Percentiles rank a stretch among this genome's conserved stretches.
These are phyloP conservation scores for Erpobdella octoculata DNA, from an alignment of 2,888 invertebrate genomes.

Conservation along the genomic window DNA sequence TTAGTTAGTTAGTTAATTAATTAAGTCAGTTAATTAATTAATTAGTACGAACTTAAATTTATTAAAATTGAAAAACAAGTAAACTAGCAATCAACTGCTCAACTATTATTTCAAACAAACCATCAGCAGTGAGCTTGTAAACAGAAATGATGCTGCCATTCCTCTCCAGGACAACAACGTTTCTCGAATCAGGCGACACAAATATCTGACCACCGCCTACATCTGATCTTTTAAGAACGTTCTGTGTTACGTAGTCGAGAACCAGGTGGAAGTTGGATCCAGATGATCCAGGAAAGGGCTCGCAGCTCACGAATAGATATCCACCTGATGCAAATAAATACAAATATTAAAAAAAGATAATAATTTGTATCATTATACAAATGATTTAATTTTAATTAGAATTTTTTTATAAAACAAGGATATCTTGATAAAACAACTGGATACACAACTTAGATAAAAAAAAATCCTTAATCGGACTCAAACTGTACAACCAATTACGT, in stretches of 20 bases:
- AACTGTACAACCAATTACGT: too few species aligned
- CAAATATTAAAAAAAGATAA: neutral
- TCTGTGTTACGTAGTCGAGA: slow-evolving; percentile 31
- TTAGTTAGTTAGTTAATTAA: too few species aligned
- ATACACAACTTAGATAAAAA: slow-evolving; percentile 5
- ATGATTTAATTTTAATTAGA: neutral
- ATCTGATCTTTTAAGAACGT: slow-evolving; percentile 29
- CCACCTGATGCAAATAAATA: neutral
- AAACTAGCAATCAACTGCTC: neutral
- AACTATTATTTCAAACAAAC: neutral
- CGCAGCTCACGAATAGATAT: slow-evolving; percentile 22
- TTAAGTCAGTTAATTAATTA: too few species aligned
- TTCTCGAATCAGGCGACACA: slow-evolving; percentile 32
- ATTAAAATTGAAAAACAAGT: neutral
- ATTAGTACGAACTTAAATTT: neutral
- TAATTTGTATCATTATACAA: neutral
- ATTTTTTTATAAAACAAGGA: neutral
- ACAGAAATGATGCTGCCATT: slow-evolving; percentile 23
- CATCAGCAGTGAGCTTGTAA: slow-evolving; percentile 27
- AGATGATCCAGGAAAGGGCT: neutral
- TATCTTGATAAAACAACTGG: neutral
- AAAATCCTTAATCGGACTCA: too few species aligned
- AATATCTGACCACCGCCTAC: slow-evolving; percentile 25
- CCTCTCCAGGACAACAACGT: slow-evolving; percentile 22
- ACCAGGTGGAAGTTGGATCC: slow-evolving; percentile 22